Evolutionary conservation across 2,888 invertebrate genomes (phyloP), one percentile per base, ranked within the genome.

Genomic region (Troglohyphantes excavatus): DNA sequence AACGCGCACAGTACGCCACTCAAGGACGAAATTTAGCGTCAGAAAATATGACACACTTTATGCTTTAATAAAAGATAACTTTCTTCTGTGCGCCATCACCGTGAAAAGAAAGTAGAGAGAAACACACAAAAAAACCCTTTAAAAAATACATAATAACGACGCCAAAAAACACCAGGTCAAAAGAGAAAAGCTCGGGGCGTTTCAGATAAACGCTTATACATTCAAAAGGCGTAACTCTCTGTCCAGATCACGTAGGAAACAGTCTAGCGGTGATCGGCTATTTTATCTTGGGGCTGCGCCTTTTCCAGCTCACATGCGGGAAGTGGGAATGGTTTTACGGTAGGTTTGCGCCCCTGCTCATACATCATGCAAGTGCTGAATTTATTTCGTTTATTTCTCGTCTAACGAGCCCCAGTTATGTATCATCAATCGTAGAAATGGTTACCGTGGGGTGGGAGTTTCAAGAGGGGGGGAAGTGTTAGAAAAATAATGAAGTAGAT

Each of bases 181-280:
- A 26, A 6, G 61, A 29, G 63, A 72, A 61, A 39, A 65, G 17
- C 33, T 11, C 17, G 27, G 13, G 61, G 75, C 61, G 27, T 23
- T 72, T 82, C 26, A 33, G 68, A 19, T 82, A 61, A 76, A 11
- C 70, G 78, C 39, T 79, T 86, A 70, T 70, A 61, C 76, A 86
- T 86, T 79, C 86, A 86, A 67, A 86, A 78, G 70, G 86, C 86
- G 70, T 86, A 72, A 70, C 61, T 63, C 23, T 33, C 26, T 61
- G 78, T 70, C 43, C 83, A 43, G 78, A 86, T 86, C 86, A 86
- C 86, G 86, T 86, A 79, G 59, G 23, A 72, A 86, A 86, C 68
- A 78, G 70, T 53, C 65, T 21, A 63, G n/a, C 13, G 29, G 43
- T 43, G 68, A 33, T 73, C 61, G 63, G 72, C 43, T 21, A 33